phyloP scores from a whole-genome alignment of 2,888 invertebrate species.

The Xestia sexstrigata region DNA sequence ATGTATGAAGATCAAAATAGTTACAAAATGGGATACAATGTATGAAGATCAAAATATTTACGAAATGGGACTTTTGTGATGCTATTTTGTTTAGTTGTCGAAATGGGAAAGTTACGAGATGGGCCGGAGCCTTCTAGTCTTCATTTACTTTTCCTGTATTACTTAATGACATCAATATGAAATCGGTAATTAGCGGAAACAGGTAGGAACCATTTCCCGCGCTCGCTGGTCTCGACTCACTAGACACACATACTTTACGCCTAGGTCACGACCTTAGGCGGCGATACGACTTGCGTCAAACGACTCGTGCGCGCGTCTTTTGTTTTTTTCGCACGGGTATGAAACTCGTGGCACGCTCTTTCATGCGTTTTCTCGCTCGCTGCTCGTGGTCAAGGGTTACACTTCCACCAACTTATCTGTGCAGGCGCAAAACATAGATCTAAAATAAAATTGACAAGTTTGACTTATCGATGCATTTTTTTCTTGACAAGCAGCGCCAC shows the following conservation, averaged over 20 bases:
- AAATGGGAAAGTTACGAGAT: too few species aligned
- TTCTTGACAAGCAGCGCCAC: too few species aligned
- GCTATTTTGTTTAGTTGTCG: too few species aligned
- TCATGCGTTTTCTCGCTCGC: not conserved
- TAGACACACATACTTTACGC: not conserved
- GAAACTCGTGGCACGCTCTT: not conserved
- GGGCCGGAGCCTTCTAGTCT: too few species aligned
- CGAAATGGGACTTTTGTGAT: too few species aligned
- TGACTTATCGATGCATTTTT: not conserved
- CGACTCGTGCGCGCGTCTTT: not conserved
- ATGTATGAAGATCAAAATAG: too few species aligned
- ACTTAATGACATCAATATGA: not conserved
- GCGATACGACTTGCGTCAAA: not conserved
- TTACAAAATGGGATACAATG: too few species aligned
- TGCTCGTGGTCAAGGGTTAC: not conserved
- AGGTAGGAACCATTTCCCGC: not conserved
- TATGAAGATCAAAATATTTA: too few species aligned
- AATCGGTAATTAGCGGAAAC: too few species aligned
- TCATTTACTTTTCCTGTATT: not conserved
- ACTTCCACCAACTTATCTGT: not conserved
- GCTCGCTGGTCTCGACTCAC: not conserved
- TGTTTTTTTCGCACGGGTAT: not conserved
- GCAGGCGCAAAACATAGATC: not conserved
- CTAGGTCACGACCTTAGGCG: not conserved
- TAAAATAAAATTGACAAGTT: not conserved